Evolutionary conservation across 2,797 vertebrate species (phyloP), one percentile per base, ranked within the genome.

Genomic region (Falco concolor): DNA sequence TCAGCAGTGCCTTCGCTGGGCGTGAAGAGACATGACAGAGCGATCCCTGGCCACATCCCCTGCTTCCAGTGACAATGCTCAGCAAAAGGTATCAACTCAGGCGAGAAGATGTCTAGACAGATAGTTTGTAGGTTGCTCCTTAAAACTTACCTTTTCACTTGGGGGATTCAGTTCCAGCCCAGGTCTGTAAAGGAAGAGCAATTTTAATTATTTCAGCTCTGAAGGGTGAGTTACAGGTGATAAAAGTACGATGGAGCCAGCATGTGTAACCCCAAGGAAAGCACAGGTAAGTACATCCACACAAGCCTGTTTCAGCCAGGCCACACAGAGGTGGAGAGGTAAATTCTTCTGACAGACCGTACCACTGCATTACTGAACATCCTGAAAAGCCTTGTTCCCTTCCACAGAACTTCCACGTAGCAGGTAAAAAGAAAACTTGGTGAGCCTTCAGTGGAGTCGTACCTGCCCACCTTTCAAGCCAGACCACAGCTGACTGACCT

Each of bases 161-260:
- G 25, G 63, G 49, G 96, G 25, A 12, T 44, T 32, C 45, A 23
- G 72, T n/a, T 93, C 83, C 84, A 83, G 67, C 32, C 94, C 84
- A 9, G 90, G 54, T 73, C 98, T 98, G 96, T 45, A 96, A 97
- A 83, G 74, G 24, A 92, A 67, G 12, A 79, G 42, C 12, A 5
- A 8, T 9, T 92, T 94, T 38, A 67, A 54, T 73, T 64, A 79
- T 65, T 68, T 28, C 34, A 63, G 2, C 13, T 52, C 45, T 25
- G 30, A 57, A 70, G 40, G 6, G 18, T 0, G 0, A 70, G 23
- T 54, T 28, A 73, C 13, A 59, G 40, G 36, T 13, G 18, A 83
- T 7, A 17, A 18, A 44, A 40, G 10, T 3, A 22, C 4, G 10
- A 28, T 8, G 12, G 25, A 89, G 16, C 12, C 45, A 70, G 72